phyloP scores from a whole-genome alignment of 2,888 invertebrate genomes.

The Colostygia pectinataria region DNA sequence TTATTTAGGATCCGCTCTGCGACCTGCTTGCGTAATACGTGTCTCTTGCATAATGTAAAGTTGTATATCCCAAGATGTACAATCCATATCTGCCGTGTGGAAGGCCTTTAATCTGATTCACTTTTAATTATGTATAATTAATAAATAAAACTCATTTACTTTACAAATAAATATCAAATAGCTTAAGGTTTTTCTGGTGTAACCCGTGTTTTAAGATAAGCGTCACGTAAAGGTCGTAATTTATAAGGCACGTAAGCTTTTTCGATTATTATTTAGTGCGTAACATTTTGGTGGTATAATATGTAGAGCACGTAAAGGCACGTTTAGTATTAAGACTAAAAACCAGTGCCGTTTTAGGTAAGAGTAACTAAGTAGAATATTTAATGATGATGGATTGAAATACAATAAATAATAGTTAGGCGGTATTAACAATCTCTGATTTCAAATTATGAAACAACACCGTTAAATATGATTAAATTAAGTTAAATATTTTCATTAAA shows the following conservation, averaged over 20 bases:
- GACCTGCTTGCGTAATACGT: too few relatives aligned
- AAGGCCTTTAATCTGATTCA: not conserved
- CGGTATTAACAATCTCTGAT: too few relatives aligned
- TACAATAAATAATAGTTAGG: too few relatives aligned
- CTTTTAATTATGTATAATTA: constrained; percentile 2
- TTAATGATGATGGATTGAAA: not conserved
- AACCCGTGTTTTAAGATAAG: constrained; percentile 29
- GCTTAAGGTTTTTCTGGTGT: constrained; percentile 14
- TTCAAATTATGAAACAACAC: too few relatives aligned
- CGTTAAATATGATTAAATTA: too few relatives aligned
- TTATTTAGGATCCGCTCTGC: too few relatives aligned
- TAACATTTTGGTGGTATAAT: constrained; percentile 10
- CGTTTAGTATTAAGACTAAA: constrained; percentile 3
- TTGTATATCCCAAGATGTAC: too few relatives aligned
- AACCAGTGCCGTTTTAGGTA: not conserved
- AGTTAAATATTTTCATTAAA: too few relatives aligned
- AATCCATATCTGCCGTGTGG: too few relatives aligned
- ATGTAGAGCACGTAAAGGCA: constrained; percentile 12
- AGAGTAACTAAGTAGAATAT: too few relatives aligned
- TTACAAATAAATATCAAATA: constrained; percentile 12
- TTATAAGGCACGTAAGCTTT: constrained; percentile 23
- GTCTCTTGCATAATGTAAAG: too few relatives aligned
- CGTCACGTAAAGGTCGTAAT: constrained; percentile 29
- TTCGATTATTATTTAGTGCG: constrained; percentile 26
- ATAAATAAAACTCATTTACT: constrained; percentile 13